Evolutionary conservation across 2,113 vertebrate genomes (phyloP).

Genomic region (Aythya baeri): DNA sequence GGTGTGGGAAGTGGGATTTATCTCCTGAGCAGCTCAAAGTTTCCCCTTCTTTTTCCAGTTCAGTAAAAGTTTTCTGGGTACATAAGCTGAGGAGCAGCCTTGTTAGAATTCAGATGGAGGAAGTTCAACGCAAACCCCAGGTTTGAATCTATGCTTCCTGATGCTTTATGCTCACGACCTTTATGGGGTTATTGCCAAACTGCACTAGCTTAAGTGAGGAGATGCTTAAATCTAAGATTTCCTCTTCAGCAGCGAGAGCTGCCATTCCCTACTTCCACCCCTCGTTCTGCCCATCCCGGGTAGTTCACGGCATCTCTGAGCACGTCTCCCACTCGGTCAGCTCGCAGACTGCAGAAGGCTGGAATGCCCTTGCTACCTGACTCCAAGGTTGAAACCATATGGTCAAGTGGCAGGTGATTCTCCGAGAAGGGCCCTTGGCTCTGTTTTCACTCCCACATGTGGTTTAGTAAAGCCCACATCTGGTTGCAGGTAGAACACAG

Average conservation of each 20-base stretch:
- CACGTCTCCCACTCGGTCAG: constrained; percentile 9
- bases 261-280: neutral
- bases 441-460: constrained; percentile 68
- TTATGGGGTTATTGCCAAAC: neutral
- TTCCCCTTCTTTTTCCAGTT: neutral
- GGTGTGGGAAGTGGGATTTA: neutral
- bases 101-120: neutral
- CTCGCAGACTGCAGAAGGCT: neutral
- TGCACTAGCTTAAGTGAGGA: neutral
- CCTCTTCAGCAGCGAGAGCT: neutral
- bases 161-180: neutral
- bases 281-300: neutral
- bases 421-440: constrained; percentile 70
- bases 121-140: neutral
- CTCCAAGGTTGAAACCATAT: constrained; percentile 74
- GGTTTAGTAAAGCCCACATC: constrained; percentile 65
- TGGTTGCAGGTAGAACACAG: constrained; percentile 44
- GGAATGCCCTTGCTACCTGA: constrained; percentile 64
- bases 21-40: neutral
- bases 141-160: neutral
- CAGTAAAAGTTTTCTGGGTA: neutral
- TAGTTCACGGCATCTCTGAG: neutral
- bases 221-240: neutral
- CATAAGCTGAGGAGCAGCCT: neutral
- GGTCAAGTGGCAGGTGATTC: constrained; percentile 67